Evolutionary conservation across 2,888 invertebrate species (phyloP), one percentile per base, ranked within the genome.

Genomic region (Calameuta pallipes): DNA sequence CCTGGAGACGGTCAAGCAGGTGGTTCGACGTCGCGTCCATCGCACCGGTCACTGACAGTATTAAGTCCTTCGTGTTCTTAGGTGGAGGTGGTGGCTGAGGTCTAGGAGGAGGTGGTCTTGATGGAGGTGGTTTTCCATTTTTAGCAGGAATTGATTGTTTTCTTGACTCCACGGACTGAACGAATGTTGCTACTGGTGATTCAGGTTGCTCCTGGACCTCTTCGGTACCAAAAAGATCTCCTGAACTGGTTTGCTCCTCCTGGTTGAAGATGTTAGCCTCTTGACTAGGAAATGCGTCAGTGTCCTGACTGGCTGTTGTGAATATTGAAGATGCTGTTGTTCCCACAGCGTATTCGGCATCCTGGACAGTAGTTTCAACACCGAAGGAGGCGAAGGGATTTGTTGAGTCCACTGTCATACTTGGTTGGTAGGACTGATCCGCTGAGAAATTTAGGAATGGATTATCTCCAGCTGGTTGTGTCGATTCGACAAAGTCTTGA

Each of bases 21-120:
- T 97, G 96, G 4, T 96, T 95, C 85, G 97, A 97, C 0, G 97
- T 96, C 75, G 96, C 96, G 88, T 98, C 97, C 95, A 97, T 95
- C 78, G 96, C 97, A 2, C 96, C 97, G 69, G 97, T 97, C 1
- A 97, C 97, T 56, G 96, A 96, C 83, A 96, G 93, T 75, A 97
- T 95, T 34, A 98, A 92, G 88, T 97, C 96, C 92, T 97, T 96
- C 0, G 97, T 97, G 91, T 96, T 96, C 82, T 95, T 94, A 0
- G 96, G 95, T 34, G 96, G 94, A 6, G 95, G 94, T 30, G 95
- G 94, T 3, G 93, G 89, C 0, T 93, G 92, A 69, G 94, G 93
- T 23, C 93, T 92, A 68, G 93, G 92, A 11, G 93, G 93, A 36
- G 93, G 92, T 3, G 92, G 92, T 30, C 90, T 89, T 23, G 87